phyloP scores from a whole-genome alignment of 2,888 invertebrate species.

The Gastracanthus pulcherrimus region DNA sequence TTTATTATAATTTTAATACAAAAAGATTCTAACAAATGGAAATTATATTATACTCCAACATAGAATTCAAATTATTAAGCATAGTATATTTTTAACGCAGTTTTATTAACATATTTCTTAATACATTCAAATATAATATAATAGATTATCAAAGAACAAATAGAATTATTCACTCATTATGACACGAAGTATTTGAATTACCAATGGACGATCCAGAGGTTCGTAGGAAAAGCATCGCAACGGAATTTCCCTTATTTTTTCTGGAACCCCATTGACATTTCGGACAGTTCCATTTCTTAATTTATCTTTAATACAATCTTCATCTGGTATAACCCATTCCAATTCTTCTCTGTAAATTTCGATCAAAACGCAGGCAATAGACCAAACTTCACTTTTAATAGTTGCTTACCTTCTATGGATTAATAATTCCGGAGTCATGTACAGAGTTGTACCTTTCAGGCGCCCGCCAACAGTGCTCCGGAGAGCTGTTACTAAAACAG shows the following conservation, averaged over 20 bases:
- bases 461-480: too few relatives aligned
- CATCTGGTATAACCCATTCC: neutral
- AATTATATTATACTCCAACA: neutral
- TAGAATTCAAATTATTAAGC: neutral
- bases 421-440: neutral
- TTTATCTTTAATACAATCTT: neutral
- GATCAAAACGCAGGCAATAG: neutral
- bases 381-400: neutral
- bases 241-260: neutral
- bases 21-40: neutral
- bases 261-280: neutral
- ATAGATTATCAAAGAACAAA: too few relatives aligned
- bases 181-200: neutral
- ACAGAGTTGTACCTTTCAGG: neutral
- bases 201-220: neutral
- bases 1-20: too few relatives aligned
- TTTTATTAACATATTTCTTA: neutral
- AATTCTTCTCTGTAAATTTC: neutral
- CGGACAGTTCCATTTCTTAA: neutral
- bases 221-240: neutral
- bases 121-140: too few relatives aligned
- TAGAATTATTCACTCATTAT: too few relatives aligned
- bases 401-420: neutral
- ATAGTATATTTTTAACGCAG: neutral
- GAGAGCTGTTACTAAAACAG: too few relatives aligned